Base-by-base conservation (phyloP, 2,888 invertebrate genomes). In the Brenthis ino region DNA sequence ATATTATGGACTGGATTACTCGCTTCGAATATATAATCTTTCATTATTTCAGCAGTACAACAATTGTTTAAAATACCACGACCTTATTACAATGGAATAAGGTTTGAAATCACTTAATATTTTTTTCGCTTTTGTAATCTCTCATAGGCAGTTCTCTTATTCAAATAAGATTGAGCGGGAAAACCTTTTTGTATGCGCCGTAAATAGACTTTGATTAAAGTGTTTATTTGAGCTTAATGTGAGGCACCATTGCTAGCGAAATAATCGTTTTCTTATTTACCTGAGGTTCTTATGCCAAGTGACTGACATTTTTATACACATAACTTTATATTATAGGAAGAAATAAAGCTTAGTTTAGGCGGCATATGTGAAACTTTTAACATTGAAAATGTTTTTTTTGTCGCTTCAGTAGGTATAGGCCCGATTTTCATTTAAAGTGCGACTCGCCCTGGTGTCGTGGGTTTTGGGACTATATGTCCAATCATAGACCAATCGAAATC, bases 81-180 rank as follows among this genome's bases (percentile, higher is more conserved):
- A 51, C 16, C 50, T 65, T 69, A 69, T 47, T 53, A 20, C 28
- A 47, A 16, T 0, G 33, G 13, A 2, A 56, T 69, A 69, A 61
- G 57, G 51, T 33, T 65, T 28, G 14, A 28, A 69, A 56, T 65
- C 8, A 43, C 43, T 12, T 33, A 12, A 20, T 16, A 54, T 54
- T 33, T 6, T 11, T 13, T 13, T 20, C 20, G 37, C 63, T 63
- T 67, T 58, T 63, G 63, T 56, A 71, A 69, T 57, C 48, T 67
- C 60, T 64, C 65, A 48, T 64, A 64, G 68, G 67, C 68, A 68
- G 71, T 64, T 63, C 65, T 66, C 68, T 71, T 71, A 71, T 71
- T 71, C 69, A 71, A 72, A 72, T 69, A 69, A 63, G 69, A 69
- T 69, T 69, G 72, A 65, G 65, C 63, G 69, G 20, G 63, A 65